These are phyloP conservation scores for Sebastes nivosus DNA, from an alignment of 2,797 vertebrate genomes.

Conservation along the genomic window DNA sequence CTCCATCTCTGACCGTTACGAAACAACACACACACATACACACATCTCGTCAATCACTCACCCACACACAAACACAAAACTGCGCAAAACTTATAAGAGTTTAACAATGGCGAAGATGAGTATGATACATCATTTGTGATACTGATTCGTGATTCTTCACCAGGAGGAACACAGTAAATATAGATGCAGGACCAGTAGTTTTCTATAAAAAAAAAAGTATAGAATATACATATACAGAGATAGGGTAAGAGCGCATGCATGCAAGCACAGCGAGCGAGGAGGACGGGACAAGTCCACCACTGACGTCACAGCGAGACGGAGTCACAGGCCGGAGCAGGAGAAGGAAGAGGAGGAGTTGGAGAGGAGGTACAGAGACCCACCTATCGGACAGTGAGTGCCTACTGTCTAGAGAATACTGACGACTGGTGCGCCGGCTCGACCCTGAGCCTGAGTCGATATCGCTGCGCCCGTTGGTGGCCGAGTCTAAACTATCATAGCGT, in stretches of 20 bases:
- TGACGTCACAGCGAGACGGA: slow-evolving; percentile 87
- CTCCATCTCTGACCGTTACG: slow-evolving; percentile 31
- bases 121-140: slow-evolving; percentile 28
- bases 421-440: slow-evolving; percentile 92
- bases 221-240: slow-evolving; percentile 70
- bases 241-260: slow-evolving; percentile 84
- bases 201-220: slow-evolving; percentile 34
- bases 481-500: slow-evolving; percentile 95
- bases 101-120: slow-evolving; percentile 35
- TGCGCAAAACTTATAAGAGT: slow-evolving; percentile 18
- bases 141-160: slow-evolving; percentile 40
- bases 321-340: slow-evolving; percentile 85
- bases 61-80: slow-evolving; percentile 47
- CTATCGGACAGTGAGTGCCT: slow-evolving; percentile 92
- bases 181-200: slow-evolving; percentile 57
- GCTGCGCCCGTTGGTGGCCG: slow-evolving; percentile 92
- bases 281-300: slow-evolving; percentile 86
- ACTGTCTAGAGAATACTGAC: slow-evolving; percentile 95
- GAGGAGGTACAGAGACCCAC: slow-evolving; percentile 85
- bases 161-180: slow-evolving; percentile 58
- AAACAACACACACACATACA: slow-evolving; percentile 32
- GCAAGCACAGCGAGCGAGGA: slow-evolving; percentile 87
- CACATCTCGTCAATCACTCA: slow-evolving; percentile 28
- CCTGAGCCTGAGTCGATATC: slow-evolving; percentile 95
- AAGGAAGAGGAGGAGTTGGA: slow-evolving; percentile 64